Conservation (phyloP, 2,888 invertebrate genomes). For the Cistogaster globosa region DNA sequence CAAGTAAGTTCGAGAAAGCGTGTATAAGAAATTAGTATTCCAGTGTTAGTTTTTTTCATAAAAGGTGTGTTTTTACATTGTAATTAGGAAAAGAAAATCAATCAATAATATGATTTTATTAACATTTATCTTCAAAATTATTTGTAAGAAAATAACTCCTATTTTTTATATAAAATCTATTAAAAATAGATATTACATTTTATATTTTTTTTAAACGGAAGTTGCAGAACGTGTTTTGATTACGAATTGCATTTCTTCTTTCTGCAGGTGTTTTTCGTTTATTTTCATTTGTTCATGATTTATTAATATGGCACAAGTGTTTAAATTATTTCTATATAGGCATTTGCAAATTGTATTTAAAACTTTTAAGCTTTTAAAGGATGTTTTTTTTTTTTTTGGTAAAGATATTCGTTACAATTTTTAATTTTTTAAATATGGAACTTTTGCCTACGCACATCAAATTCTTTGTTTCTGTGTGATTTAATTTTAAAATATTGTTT, state of each 20-base stretch:
- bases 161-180: conserved; percentile 1
- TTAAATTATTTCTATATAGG: conserved; percentile 31
- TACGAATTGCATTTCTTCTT: conserved; percentile 26
- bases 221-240: conserved; percentile 28
- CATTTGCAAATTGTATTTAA: conserved; percentile 29
- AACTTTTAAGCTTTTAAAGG: conserved; percentile 12
- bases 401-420: neutral
- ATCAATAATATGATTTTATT: too few relatives aligned
- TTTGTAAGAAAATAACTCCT: too few relatives aligned
- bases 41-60: too few relatives aligned
- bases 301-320: conserved; percentile 11
- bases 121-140: too few relatives aligned
- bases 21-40: too few relatives aligned
- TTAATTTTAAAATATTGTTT: too few relatives aligned
- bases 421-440: too few relatives aligned
- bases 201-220: conserved; percentile 37
- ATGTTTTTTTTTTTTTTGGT: neutral
- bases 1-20: too few relatives aligned
- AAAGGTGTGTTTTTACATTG: too few relatives aligned
- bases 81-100: too few relatives aligned
- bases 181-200: neutral
- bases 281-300: neutral
- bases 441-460: too few relatives aligned
- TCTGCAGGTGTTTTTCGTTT: conserved; percentile 43
- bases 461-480: too few relatives aligned